Percentiles rank a stretch among this genome's conserved stretches.
These are phyloP conservation scores for Pherbina coryleti DNA, from an alignment of 2,888 invertebrate genomes.

Conservation along the genomic window DNA sequence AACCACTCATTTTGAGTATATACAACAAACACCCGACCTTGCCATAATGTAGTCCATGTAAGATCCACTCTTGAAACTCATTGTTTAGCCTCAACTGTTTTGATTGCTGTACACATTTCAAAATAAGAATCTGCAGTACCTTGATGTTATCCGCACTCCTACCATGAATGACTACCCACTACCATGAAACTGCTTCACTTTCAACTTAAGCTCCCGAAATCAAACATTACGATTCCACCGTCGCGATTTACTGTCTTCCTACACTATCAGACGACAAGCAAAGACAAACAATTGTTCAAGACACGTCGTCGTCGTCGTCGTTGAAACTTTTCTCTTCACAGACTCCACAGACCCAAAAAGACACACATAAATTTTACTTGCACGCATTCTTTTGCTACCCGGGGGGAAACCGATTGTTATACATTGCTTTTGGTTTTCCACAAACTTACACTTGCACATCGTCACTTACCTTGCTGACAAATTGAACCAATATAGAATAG, in stretches of 20 bases:
- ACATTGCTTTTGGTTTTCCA: not conserved
- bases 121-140: too few relatives aligned
- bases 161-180: too few relatives aligned
- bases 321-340: not conserved
- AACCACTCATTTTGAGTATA: too few relatives aligned
- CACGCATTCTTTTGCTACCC: slow-evolving; percentile 19
- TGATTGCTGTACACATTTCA: too few relatives aligned
- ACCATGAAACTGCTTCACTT: not conserved
- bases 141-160: too few relatives aligned
- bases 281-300: not conserved
- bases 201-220: not conserved
- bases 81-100: too few relatives aligned
- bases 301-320: not conserved
- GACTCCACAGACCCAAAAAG: not conserved
- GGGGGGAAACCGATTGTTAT: not conserved
- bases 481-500: slow-evolving; percentile 70
- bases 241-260: not conserved
- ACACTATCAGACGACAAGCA: not conserved
- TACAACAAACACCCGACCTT: too few relatives aligned
- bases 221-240: not conserved
- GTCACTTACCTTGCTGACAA: slow-evolving; percentile 69
- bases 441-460: not conserved
- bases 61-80: too few relatives aligned
- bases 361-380: slow-evolving; percentile 23
- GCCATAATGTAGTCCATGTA: too few relatives aligned